These are phyloP conservation scores for Diadumene lineata DNA, from an alignment of 92 coral and sea anemone genomes.

Conservation along the genomic window DNA sequence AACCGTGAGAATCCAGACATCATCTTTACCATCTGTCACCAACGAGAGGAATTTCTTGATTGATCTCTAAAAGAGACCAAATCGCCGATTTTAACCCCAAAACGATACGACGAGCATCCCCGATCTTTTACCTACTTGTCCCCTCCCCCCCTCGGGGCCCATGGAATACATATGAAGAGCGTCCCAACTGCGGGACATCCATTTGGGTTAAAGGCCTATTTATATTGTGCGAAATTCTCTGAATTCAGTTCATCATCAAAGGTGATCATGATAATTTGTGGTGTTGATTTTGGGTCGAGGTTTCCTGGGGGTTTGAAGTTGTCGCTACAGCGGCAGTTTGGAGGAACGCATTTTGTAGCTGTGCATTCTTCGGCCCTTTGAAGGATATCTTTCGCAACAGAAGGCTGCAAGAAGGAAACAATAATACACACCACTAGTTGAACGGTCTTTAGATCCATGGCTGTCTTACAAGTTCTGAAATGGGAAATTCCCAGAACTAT, in stretches of 20 bases:
- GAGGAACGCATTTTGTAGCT: slow-evolving; percentile 50
- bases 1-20: slow-evolving; percentile 77
- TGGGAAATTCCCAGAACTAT: background rate
- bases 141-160: slow-evolving; percentile 75
- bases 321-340: slow-evolving; percentile 78
- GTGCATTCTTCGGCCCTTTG: slow-evolving; percentile 75
- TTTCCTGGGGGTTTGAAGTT: slow-evolving; percentile 69
- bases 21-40: slow-evolving; percentile 42
- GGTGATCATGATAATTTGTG: slow-evolving; percentile 69
- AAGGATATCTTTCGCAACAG: slow-evolving; percentile 2
- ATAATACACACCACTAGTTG: background rate
- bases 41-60: slow-evolving; percentile 56
- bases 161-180: slow-evolving; percentile 71
- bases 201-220: slow-evolving; percentile 73
- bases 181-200: slow-evolving; percentile 74
- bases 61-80: no score
- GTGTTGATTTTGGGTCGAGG: slow-evolving; percentile 49
- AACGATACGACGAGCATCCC: no score
- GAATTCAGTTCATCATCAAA: slow-evolving; percentile 68
- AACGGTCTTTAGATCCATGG: background rate
- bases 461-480: background rate
- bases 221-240: slow-evolving; percentile 55
- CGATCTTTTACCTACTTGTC: no score
- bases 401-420: background rate
- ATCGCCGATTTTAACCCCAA: no score